A percentile compares a stretch with the other conserved stretches of the same genome.
Conservation (phyloP, 2,113 vertebrate genomes). For the Otolemur garnettii region DNA sequence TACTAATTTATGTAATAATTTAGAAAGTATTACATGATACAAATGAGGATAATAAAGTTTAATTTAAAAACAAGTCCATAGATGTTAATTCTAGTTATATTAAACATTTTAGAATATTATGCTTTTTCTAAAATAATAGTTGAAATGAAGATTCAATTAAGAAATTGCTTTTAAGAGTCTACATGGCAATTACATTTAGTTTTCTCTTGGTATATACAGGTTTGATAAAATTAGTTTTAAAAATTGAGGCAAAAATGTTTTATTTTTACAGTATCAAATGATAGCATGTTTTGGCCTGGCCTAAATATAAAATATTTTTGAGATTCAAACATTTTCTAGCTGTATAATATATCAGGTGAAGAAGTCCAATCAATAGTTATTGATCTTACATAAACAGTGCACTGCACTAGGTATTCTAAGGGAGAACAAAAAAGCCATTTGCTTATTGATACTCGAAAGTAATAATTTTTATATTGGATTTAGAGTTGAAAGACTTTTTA, state of each 20-base stretch:
- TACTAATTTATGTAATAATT: not conserved
- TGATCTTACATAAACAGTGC: slow-evolving; percentile 53
- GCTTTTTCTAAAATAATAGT: not conserved
- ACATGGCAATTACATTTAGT: not conserved
- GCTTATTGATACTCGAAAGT: slow-evolving; percentile 61
- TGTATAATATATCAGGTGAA: slow-evolving; percentile 55
- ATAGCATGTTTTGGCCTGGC: slow-evolving; percentile 1
- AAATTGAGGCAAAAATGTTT: not conserved
- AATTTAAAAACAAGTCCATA: not conserved
- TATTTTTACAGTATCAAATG: slow-evolving; percentile 15
- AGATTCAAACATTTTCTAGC: slow-evolving; percentile 58
- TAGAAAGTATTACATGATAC: slow-evolving; percentile 2
- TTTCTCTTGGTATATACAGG: not conserved
- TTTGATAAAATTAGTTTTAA: slow-evolving; percentile 44
- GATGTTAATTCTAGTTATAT: slow-evolving; percentile 10
- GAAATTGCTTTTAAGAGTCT: slow-evolving; percentile 27
- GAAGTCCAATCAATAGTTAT: slow-evolving; percentile 67
- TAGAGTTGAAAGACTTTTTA: slow-evolving; percentile 63
- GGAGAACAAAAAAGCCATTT: slow-evolving; percentile 70
- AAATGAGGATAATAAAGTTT: slow-evolving; percentile 19
- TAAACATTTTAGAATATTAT: slow-evolving; percentile 4
- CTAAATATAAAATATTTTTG: slow-evolving; percentile 56
- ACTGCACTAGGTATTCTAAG: slow-evolving; percentile 50
- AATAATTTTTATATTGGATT: slow-evolving; percentile 68
- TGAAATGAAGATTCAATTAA: slow-evolving; percentile 36